Evolutionary conservation across 2,113 vertebrate genomes (phyloP).

Genomic region (Colinus virginianus): DNA sequence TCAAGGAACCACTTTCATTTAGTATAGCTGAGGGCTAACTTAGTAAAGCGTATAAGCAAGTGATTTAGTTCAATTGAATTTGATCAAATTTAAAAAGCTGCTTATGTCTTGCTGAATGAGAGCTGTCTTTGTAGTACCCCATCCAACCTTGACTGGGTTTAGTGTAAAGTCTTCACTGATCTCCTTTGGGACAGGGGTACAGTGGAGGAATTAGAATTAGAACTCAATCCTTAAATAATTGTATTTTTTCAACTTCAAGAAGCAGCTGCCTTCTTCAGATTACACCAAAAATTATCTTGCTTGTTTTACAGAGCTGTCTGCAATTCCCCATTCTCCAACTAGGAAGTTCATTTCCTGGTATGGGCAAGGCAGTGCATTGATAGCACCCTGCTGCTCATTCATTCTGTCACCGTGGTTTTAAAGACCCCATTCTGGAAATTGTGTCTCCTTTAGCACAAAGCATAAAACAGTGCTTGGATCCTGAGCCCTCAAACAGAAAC

Average conservation of each 20-base stretch:
- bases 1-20: background rate
- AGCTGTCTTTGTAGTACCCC: slow-evolving; percentile 16
- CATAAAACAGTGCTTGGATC: background rate
- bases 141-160: slow-evolving; percentile 25
- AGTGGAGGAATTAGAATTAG: slow-evolving; percentile 54
- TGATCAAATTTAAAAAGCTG: slow-evolving; percentile 16
- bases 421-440: slow-evolving; percentile 1
- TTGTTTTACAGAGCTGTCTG: slow-evolving; percentile 46
- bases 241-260: slow-evolving; percentile 58
- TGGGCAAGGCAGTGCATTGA: slow-evolving; percentile 43
- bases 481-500: background rate
- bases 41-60: background rate
- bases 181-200: background rate
- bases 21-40: background rate
- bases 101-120: background rate
- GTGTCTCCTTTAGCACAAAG: background rate
- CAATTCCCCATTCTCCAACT: slow-evolving; percentile 38
- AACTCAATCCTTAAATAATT: slow-evolving; percentile 65
- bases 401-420: slow-evolving; percentile 17
- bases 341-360: slow-evolving; percentile 45
- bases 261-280: slow-evolving; percentile 58
- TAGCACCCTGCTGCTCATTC: slow-evolving; percentile 44
- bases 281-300: slow-evolving; percentile 57
- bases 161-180: slow-evolving; percentile 45
- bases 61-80: background rate